Base-by-base conservation (phyloP, 2,797 vertebrate species). In the Pantherophis vulpinus region DNA sequence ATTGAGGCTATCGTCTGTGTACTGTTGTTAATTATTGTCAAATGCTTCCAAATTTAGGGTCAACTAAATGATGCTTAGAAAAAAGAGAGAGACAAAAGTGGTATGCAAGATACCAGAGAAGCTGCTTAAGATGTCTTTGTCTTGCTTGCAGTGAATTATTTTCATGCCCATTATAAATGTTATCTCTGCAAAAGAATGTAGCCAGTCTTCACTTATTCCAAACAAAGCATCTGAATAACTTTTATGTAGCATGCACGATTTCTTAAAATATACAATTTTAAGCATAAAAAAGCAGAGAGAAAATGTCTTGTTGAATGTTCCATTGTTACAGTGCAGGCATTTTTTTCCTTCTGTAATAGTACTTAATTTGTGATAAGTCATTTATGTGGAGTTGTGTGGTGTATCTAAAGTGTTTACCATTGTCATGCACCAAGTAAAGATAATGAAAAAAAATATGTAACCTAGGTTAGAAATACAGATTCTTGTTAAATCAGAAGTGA, bases 111-210 rank as follows among this genome's bases (percentile, higher is more conserved):
- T 12, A 16, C 58, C 18, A 5, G 10, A 94, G 79, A 60, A 66
- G 14, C 56, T 92, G 94, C 79, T 96, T 93, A 83, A 95, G 96
- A 95, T 95, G 95, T 96, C 93, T 74, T 74, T 98, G 97, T 97
- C 96, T 95, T 97, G 63, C 97, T 96, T 98, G 93, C 97, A 97
- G 95, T 97, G 94, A 96, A 97, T 93, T 96, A 92, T 97, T 96
- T 96, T 96, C 92, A 96, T 97, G 93, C 97, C 90, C 94, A 86
- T 94, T 96, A 95, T 96, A 96, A 96, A 94, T 95, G 90, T 95
- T 96, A 96, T 94, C 66, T 96, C 95, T 88, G 93, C 87, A 95
- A 83, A 97, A 95, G 92, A 96, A 92, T 92, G 94, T 87, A 54
- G 25, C 58, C 87, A 93, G 47, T 89, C 87, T 74, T 91, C 88